phyloP scores from a whole-genome alignment of 2,113 vertebrate species.

The Notiomystis cincta region DNA sequence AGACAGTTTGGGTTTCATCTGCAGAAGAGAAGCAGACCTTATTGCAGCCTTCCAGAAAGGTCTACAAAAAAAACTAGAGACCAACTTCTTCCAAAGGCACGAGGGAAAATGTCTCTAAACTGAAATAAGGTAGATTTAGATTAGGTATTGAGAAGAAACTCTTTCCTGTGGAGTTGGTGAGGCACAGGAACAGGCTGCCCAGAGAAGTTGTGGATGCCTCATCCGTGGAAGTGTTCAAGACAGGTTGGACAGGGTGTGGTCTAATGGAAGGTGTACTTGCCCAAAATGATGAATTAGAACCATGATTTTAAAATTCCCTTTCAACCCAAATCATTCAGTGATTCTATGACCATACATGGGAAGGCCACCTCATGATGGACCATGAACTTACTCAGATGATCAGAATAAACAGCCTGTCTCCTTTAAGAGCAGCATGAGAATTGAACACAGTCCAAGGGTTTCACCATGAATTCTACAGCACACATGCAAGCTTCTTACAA shows the following conservation, averaged over 20 bases:
- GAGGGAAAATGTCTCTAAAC: neutral
- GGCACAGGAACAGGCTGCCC: too few relatives aligned
- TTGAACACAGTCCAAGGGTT: neutral
- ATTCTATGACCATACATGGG: neutral
- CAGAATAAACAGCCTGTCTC: neutral
- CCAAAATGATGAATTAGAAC: neutral
- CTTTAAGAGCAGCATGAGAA: neutral
- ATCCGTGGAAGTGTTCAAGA: neutral
- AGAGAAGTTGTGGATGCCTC: neutral
- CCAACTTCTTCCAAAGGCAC: accelerated
- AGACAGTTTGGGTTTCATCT: neutral
- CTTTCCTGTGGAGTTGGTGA: neutral
- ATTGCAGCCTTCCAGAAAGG: neutral
- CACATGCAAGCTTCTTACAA: neutral
- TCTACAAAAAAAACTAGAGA: neutral
- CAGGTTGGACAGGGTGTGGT: accelerated
- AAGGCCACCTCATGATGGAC: neutral
- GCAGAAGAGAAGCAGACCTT: neutral
- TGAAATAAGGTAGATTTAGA: neutral
- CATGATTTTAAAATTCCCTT: neutral
- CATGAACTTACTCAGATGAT: neutral
- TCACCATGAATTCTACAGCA: neutral
- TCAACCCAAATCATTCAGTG: neutral
- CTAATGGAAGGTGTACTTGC: neutral
- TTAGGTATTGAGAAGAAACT: neutral